Conservation (phyloP, 2,113 vertebrate species). For the Varanus salvator region DNA sequence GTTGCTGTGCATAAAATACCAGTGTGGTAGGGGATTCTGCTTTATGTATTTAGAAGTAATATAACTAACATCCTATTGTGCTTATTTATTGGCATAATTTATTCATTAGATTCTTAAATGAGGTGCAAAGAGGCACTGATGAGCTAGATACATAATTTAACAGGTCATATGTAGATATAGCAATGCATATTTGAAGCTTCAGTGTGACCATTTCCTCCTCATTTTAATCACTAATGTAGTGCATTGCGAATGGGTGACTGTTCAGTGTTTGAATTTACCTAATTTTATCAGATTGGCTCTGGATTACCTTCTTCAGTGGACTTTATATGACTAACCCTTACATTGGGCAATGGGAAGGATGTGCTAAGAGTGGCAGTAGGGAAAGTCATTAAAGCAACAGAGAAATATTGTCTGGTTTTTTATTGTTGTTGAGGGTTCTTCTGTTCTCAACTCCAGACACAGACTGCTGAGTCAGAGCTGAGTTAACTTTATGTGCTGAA, state of each 20-base stretch:
- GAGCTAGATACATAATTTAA: background rate
- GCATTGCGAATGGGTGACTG: constrained; percentile 35
- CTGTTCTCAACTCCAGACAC: constrained; percentile 56
- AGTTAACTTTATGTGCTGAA: constrained; percentile 22
- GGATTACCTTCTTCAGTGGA: constrained; percentile 8
- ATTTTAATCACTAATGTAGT: constrained; percentile 10
- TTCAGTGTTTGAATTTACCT: background rate
- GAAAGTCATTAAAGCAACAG: constrained; percentile 38
- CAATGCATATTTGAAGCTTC: background rate
- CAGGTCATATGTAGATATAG: constrained; percentile 34
- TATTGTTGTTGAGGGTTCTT: constrained; percentile 59
- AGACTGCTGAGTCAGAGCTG: constrained; percentile 69
- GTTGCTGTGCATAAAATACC: constrained; percentile 29
- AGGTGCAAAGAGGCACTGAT: background rate
- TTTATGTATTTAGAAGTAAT: background rate
- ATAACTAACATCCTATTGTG: constrained; percentile 23
- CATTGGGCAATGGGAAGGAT: background rate
- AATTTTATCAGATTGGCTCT: constrained; percentile 37
- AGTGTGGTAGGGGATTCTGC: background rate
- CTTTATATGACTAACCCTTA: constrained; percentile 35
- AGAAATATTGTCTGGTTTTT: constrained; percentile 52
- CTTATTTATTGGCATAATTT: constrained; percentile 18
- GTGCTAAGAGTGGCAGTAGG: constrained; percentile 24
- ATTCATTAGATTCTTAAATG: constrained; percentile 35
- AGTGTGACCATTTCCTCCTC: background rate